Conservation (phyloP, 2,113 vertebrate genomes). For the Toxotes chatareus region DNA sequence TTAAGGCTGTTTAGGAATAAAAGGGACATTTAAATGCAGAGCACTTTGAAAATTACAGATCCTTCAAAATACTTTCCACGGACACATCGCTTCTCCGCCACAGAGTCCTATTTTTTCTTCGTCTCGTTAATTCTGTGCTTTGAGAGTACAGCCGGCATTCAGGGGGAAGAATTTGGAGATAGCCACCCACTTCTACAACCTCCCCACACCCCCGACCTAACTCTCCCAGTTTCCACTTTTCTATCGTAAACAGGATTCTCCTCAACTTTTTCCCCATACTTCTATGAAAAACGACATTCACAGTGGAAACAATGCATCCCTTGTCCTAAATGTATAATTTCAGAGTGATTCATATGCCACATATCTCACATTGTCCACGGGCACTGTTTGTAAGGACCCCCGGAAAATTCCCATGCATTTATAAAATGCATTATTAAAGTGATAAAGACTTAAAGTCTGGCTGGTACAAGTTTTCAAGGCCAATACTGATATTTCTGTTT, state of each 20-base stretch:
- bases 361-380: not conserved
- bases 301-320: conserved; percentile 33
- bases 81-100: conserved; percentile 86
- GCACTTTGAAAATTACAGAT: conserved; percentile 97
- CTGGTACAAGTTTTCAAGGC: not conserved
- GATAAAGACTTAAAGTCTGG: not conserved
- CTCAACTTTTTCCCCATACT: conserved; percentile 6
- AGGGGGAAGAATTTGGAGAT: conserved; percentile 38
- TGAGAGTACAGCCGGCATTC: conserved; percentile 88
- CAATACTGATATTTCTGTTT: not conserved
- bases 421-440: not conserved
- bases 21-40: conserved; percentile 96
- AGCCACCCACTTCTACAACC: not conserved
- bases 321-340: conserved; percentile 40
- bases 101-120: conserved; percentile 65
- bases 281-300: conserved; percentile 48
- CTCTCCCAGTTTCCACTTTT: conserved; percentile 86
- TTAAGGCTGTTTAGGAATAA: conserved; percentile 99
- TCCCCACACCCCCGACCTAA: not conserved
- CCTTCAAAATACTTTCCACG: conserved; percentile 94
- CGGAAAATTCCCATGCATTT: not conserved
- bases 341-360: conserved; percentile 2
- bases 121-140: conserved; percentile 94
- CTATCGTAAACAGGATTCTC: conserved; percentile 83
- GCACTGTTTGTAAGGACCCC: not conserved